Conservation (phyloP, 2,888 invertebrate species). For the Watsonalla binaria region DNA sequence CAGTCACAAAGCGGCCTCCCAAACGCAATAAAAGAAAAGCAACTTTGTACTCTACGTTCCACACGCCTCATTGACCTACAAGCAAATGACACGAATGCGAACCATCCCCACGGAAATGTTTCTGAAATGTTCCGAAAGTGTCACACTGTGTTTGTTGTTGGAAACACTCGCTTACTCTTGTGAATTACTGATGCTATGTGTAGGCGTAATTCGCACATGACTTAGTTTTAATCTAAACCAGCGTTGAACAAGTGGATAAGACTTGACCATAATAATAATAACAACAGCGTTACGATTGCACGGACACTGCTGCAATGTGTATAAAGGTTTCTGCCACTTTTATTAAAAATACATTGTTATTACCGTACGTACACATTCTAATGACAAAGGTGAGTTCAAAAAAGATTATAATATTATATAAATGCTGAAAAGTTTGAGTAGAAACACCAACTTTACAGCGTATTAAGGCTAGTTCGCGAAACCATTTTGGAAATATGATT, state of each 20-base stretch:
- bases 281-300: not conserved
- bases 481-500: no score
- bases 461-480: no score
- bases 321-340: not conserved
- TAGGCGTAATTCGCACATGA: constrained; percentile 30
- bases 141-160: not conserved
- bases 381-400: no score
- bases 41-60: constrained; percentile 28
- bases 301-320: not conserved
- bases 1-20: constrained; percentile 20
- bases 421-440: no score
- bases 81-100: not conserved
- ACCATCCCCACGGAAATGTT: not conserved
- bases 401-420: no score
- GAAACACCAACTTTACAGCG: no score
- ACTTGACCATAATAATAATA: not conserved
- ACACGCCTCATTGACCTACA: not conserved
- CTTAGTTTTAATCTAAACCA: constrained; percentile 50
- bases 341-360: not conserved
- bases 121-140: not conserved
- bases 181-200: constrained; percentile 19
- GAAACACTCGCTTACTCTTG: constrained; percentile 24
- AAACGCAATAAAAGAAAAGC: constrained; percentile 36
- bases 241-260: not conserved
- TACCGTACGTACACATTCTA: no score